A percentile compares a stretch with the other conserved stretches of the same genome.
Conservation (phyloP, 1,140 invertebrate species). For the Lethrus apterus region DNA sequence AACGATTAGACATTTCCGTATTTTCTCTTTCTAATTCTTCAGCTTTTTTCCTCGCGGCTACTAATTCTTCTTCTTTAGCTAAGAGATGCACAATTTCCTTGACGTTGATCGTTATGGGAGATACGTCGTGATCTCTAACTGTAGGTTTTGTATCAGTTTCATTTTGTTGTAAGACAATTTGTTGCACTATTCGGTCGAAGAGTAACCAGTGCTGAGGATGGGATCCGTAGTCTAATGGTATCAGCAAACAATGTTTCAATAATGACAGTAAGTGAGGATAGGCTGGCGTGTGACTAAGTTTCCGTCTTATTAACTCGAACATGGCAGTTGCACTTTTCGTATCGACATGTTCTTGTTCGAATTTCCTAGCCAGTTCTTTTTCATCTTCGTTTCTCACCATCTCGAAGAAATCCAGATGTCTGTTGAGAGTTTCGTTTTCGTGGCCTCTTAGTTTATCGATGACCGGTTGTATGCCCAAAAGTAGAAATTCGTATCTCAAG, state of each 20-base stretch:
- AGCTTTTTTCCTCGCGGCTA: conserved; percentile 77
- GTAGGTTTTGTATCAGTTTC: conserved; percentile 25
- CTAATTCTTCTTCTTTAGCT: conserved; percentile 89
- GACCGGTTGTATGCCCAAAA: conserved; percentile 93
- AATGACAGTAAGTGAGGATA: conserved; percentile 90
- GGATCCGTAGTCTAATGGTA: conserved; percentile 77
- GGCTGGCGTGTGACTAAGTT: conserved; percentile 85
- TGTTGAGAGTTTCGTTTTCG: conserved; percentile 89
- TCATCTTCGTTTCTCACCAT: conserved; percentile 97
- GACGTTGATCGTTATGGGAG: conserved; percentile 84
- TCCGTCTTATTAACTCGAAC: conserved; percentile 87
- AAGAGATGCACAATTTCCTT: conserved; percentile 83
- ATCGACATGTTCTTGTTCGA: conserved; percentile 88
- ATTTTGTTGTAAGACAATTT: conserved; percentile 81
- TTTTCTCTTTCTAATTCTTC: conserved; percentile 86
- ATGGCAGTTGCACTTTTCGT: conserved; percentile 89
- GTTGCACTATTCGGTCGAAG: conserved; percentile 92
- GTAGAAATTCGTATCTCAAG: conserved; percentile 91
- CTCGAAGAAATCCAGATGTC: conserved; percentile 94
- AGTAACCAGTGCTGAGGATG: conserved; percentile 89
- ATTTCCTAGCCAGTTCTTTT: conserved; percentile 84
- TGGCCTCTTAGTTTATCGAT: conserved; percentile 88
- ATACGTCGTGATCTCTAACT: conserved; percentile 71
- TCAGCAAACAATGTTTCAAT: conserved; percentile 81
- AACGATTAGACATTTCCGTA: conserved; percentile 71